These are phyloP conservation scores for Pygoscelis adeliae DNA, from an alignment of 2,113 vertebrate genomes.

Conservation along the genomic window DNA sequence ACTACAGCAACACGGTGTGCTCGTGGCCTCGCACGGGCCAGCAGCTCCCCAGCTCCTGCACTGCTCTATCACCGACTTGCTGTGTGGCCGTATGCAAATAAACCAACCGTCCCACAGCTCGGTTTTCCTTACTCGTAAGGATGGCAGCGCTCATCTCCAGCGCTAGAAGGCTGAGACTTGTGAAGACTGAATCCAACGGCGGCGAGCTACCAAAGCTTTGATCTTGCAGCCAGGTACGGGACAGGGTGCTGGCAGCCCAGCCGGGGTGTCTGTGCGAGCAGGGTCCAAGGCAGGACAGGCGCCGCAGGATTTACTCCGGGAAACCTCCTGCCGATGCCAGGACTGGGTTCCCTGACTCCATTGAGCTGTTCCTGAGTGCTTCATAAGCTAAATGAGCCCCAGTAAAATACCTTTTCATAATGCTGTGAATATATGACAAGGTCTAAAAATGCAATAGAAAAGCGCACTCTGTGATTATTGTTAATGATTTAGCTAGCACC, in stretches of 20 bases:
- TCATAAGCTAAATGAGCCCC: background rate
- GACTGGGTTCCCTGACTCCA: background rate
- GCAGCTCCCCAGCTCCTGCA: background rate
- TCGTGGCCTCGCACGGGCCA: background rate
- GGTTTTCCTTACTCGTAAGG: background rate
- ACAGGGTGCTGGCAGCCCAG: background rate
- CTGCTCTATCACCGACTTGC: background rate
- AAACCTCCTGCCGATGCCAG: background rate
- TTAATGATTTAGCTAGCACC: background rate
- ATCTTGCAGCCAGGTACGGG: background rate
- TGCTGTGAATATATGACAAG: background rate
- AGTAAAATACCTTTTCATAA: background rate
- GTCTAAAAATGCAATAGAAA: background rate
- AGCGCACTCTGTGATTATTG: background rate
- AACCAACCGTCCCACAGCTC: background rate
- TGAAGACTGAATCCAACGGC: background rate
- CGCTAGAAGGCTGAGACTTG: fast-evolving
- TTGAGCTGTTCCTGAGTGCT: background rate
- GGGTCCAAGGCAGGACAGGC: background rate
- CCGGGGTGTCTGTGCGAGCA: fast-evolving
- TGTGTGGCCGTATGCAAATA: constrained; percentile 32
- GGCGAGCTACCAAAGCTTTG: background rate
- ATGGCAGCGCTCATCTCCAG: background rate
- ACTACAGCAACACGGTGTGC: constrained; percentile 25
- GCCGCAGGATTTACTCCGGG: fast-evolving